These are phyloP conservation scores for Corella eumyota DNA, from an alignment of 23 tunicate species.

Conservation along the genomic window DNA sequence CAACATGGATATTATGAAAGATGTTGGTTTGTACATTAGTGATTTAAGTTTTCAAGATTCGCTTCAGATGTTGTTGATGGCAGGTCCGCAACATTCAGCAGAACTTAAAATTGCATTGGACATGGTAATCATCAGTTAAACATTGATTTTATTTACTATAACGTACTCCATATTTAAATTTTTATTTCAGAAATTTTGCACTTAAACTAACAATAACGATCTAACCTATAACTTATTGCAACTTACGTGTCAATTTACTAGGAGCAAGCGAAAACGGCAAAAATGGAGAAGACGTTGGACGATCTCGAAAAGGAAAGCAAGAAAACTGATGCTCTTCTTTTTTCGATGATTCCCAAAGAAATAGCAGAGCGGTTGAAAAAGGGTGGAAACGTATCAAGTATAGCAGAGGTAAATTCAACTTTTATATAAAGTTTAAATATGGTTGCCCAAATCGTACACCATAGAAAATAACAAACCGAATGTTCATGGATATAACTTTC, in stretches of 20 bases:
- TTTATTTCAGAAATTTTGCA: no score
- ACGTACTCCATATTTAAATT: no score
- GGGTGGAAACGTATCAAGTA: constrained; percentile 5
- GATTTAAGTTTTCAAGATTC: constrained; percentile 20
- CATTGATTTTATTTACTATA: no score
- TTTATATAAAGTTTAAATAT: no score
- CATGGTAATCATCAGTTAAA: no score
- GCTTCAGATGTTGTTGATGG: constrained; percentile 11
- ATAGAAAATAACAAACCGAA: no score
- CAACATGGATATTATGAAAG: constrained; percentile 14
- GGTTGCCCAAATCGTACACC: no score
- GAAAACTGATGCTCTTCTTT: constrained; percentile 25
- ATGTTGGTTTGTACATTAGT: constrained; percentile 18
- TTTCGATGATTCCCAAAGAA: constrained; percentile 26
- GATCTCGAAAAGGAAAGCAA: constrained; percentile 17
- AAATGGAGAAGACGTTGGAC: constrained; percentile 13
- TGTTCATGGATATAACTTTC: no score
- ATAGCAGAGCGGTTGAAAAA: constrained; percentile 21
- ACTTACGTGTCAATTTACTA: neutral
- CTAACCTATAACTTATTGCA: no score
- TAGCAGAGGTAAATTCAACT: constrained; percentile 35
- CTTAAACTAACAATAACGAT: no score
- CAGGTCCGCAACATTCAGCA: constrained; percentile 14
- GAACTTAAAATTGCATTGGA: constrained; percentile 1
- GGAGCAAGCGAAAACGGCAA: constrained; percentile 27